Base-by-base conservation (phyloP, 1,140 invertebrate species). In the Goniozus legneri region DNA sequence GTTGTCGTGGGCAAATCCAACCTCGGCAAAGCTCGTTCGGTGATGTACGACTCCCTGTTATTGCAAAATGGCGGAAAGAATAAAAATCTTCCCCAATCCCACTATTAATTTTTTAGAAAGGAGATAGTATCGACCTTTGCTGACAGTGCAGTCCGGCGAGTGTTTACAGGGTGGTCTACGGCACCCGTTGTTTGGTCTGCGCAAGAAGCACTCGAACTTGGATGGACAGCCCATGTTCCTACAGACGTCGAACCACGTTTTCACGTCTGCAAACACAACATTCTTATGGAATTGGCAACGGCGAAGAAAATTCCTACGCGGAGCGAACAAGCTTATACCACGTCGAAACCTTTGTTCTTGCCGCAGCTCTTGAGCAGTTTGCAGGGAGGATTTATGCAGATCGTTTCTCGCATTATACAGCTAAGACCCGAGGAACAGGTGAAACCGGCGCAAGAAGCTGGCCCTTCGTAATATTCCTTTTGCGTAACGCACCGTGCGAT, bases 1-100 rank as follows among this genome's bases (percentile, higher is more conserved):
- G 56, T 38, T 16, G 32, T 12, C 10, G 30, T 8, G 69, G 69
- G 8, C 69, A 71, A n/a, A 71, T 48, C 69, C 69, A 71, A 18
- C 69, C 69, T 4, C 42, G 44, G 38, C 67, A 71, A 14, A 58
- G 47, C 7, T 60, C 58, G 32, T 43, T 48, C 4, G 12, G 21
- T 10, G 24, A 6, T 27, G 24, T 10, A 6, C 10, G 24, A 27
- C 24, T 27, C 10, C n/a, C n/a, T n/a, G n/a, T n/a, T n/a, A 10
- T 10, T 27, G 24, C 24, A 10, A 27, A 27, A 27, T 10, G 10
- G 24, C 24, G 10, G 10, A 10, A 27, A 10, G 4, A 10, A 27
- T 10, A 27, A 27, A 10, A 27, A 27, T 27, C 10, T 27, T 27
- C 4, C 24, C 24, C 10, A 27, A 27, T 27, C 24, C 4, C 24